Evolutionary conservation across 2,888 invertebrate genomes (phyloP).

Genomic region (Blastobasis adustella): DNA sequence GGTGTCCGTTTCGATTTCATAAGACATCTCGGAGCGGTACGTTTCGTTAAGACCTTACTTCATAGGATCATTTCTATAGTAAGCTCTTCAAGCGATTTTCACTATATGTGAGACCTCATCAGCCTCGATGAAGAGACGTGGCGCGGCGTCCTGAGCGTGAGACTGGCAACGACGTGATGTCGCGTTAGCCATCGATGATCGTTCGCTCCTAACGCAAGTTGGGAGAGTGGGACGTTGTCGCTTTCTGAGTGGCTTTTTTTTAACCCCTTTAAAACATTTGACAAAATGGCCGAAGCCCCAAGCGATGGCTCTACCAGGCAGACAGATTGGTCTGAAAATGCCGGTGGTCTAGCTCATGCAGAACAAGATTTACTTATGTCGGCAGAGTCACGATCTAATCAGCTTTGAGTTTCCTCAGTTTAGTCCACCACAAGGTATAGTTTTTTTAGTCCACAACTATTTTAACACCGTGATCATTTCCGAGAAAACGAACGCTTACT

Average conservation of each 20-base stretch:
- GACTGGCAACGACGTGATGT: conserved; percentile 10
- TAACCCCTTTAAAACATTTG: neutral
- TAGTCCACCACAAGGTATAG: too few species aligned
- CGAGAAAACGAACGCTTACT: too few species aligned
- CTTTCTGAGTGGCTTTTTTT: conserved; percentile 21
- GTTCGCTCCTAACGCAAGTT: conserved; percentile 16
- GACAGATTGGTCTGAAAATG: too few species aligned
- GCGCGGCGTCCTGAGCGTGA: conserved; percentile 13
- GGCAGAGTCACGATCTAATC: too few species aligned
- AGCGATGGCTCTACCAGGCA: too few species aligned
- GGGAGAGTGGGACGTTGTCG: conserved; percentile 22
- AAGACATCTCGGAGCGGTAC: neutral
- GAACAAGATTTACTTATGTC: too few species aligned
- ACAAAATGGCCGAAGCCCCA: too few species aligned
- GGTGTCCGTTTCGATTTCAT: neutral
- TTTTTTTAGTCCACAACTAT: too few species aligned
- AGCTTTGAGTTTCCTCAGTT: too few species aligned
- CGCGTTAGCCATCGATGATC: conserved; percentile 26
- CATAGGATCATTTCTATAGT: conserved; percentile 27
- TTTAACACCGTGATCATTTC: too few species aligned
- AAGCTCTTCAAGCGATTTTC: conserved; percentile 23
- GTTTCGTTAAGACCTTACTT: conserved; percentile 20
- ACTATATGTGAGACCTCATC: conserved; percentile 19
- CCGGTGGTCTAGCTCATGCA: too few species aligned
- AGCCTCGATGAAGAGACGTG: conserved; percentile 25